phyloP scores from a whole-genome alignment of 2,888 invertebrate genomes.

The Calephelis perditalis region DNA sequence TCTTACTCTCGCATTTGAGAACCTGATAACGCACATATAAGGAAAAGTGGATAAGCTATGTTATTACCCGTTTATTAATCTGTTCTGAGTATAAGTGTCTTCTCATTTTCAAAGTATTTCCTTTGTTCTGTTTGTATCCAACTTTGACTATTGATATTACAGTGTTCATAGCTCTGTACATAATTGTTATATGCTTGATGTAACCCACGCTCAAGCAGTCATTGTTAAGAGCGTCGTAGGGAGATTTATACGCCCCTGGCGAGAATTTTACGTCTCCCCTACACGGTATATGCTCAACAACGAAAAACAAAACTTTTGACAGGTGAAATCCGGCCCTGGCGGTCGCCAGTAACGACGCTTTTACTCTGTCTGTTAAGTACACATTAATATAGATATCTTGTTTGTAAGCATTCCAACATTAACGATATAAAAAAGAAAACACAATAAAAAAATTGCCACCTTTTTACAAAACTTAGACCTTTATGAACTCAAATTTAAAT shows the following conservation, averaged over 20 bases:
- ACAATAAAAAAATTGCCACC: background rate
- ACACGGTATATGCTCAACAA: too few species aligned
- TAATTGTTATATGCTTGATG: slow-evolving; percentile 45
- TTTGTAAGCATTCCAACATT: slow-evolving; percentile 67
- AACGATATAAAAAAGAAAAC: slow-evolving; percentile 17
- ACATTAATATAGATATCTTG: slow-evolving; percentile 22
- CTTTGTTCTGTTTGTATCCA: background rate
- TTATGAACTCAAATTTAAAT: too few species aligned
- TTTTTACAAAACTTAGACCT: background rate
- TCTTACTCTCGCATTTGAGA: too few species aligned
- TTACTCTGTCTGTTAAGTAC: background rate
- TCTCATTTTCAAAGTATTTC: background rate
- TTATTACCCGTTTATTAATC: too few species aligned
- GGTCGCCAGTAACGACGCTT: too few species aligned
- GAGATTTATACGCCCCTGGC: too few species aligned
- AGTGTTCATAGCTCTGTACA: slow-evolving; percentile 62
- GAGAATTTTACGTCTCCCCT: too few species aligned
- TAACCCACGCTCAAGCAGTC: slow-evolving; percentile 10
- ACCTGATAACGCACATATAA: too few species aligned
- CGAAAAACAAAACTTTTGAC: too few species aligned
- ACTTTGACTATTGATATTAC: slow-evolving; percentile 62
- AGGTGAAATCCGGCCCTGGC: too few species aligned
- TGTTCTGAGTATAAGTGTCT: background rate
- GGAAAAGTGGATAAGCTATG: too few species aligned
- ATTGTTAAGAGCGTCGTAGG: slow-evolving; percentile 2